Percentiles rank a stretch among this genome's conserved stretches.
Evolutionary conservation across 2,797 vertebrate genomes (phyloP).

Genomic region (Hoplostethus atlanticus): DNA sequence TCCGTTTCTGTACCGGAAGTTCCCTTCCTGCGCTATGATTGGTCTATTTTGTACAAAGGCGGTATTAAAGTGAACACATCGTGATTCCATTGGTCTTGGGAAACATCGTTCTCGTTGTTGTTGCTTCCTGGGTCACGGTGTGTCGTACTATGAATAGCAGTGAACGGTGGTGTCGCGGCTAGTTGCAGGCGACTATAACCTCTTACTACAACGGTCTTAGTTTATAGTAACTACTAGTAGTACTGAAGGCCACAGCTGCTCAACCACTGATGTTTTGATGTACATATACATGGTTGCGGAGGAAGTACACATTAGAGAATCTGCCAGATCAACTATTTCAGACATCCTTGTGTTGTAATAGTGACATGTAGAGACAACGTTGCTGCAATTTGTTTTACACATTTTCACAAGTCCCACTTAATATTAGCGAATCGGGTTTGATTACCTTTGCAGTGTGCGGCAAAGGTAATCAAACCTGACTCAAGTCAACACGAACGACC

Average conservation of each 20-base stretch:
- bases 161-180: conserved; percentile 44
- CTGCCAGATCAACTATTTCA: background rate
- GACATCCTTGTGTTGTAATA: background rate
- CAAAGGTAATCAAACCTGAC: too few relatives aligned
- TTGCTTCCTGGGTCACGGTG: conserved; percentile 78
- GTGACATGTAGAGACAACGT: background rate
- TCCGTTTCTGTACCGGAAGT: conserved; percentile 87
- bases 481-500: too few relatives aligned
- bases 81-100: conserved; percentile 44
- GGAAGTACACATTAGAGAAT: background rate
- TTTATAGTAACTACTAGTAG: too few relatives aligned
- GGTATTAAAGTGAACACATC: background rate
- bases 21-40: conserved; percentile 46
- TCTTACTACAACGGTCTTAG: background rate
- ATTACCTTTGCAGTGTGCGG: background rate
- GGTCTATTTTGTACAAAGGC: conserved; percentile 38
- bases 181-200: background rate
- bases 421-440: background rate
- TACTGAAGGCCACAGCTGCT: background rate
- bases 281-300: background rate
- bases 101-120: conserved; percentile 40
- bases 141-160: conserved; percentile 53
- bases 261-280: background rate
- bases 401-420: background rate
- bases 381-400: background rate